phyloP scores from a whole-genome alignment of 2,888 invertebrate genomes.

The Thymelicus lineola region DNA sequence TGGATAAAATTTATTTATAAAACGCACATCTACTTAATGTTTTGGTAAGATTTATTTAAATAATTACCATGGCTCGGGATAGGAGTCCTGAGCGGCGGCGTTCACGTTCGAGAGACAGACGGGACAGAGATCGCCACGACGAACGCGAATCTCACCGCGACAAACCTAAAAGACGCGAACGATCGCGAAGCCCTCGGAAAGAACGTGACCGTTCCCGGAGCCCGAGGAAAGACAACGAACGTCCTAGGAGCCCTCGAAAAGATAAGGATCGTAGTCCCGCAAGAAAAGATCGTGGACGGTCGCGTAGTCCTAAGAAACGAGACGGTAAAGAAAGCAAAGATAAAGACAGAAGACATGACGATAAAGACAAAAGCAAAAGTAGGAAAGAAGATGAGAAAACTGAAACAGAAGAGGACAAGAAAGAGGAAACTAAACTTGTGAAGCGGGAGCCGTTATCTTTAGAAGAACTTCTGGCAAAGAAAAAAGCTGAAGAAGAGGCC shows the following conservation, averaged over 20 bases:
- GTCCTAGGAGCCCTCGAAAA: slow-evolving; percentile 60
- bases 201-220: slow-evolving; percentile 67
- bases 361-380: slow-evolving; percentile 72
- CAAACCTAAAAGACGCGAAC: slow-evolving; percentile 70
- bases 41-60: no score
- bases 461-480: slow-evolving; percentile 97
- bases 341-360: slow-evolving; percentile 68
- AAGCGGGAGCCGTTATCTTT: slow-evolving; percentile 95
- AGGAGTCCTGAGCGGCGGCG: slow-evolving; percentile 74
- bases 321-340: slow-evolving; percentile 60
- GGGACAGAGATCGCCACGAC: slow-evolving; percentile 75
- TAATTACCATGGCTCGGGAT: slow-evolving; percentile 65
- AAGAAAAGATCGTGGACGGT: slow-evolving; percentile 65
- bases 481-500: slow-evolving; percentile 97
- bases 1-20: no score
- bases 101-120: slow-evolving; percentile 74
- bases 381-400: slow-evolving; percentile 63
- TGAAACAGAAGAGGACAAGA: slow-evolving; percentile 69
- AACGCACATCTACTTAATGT: no score
- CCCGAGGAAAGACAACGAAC: slow-evolving; percentile 65
- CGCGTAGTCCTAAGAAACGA: slow-evolving; percentile 73
- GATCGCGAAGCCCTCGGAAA: slow-evolving; percentile 70
- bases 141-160: slow-evolving; percentile 75
- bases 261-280: slow-evolving; percentile 56
- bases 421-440: slow-evolving; percentile 69